Evolutionary conservation across 2,888 invertebrate genomes (phyloP).

Genomic region (Allygus modestus): DNA sequence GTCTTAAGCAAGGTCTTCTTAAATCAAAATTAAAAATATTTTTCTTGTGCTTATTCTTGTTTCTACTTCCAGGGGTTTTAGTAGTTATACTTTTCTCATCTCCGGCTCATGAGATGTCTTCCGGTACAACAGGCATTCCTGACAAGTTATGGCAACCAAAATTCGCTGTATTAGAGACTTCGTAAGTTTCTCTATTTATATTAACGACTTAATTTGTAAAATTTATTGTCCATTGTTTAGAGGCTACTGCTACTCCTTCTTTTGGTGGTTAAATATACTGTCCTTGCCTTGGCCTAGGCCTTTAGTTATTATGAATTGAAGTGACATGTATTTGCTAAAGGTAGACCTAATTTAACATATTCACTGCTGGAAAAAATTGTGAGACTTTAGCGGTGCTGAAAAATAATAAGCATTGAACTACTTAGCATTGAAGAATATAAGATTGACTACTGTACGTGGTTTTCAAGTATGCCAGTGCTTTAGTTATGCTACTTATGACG

Average conservation of each 20-base stretch:
- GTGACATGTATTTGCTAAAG: too few species aligned
- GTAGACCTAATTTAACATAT: too few species aligned
- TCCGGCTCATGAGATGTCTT: slow-evolving; percentile 27
- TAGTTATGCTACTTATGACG: too few species aligned
- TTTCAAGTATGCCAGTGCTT: too few species aligned
- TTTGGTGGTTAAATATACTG: too few species aligned
- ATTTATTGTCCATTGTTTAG: slow-evolving; percentile 25
- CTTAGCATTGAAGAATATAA: too few species aligned
- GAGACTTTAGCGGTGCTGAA: too few species aligned
- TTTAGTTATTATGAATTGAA: too few species aligned
- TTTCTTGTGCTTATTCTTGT: not conserved
- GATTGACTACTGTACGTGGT: too few species aligned
- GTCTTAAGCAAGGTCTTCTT: not conserved
- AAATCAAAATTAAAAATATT: not conserved
- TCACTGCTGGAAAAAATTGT: not conserved
- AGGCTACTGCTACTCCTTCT: too few species aligned
- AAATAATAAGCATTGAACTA: too few species aligned
- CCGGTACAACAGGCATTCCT: slow-evolving; percentile 79
- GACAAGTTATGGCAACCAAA: slow-evolving; percentile 95
- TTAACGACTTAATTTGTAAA: slow-evolving; percentile 54
- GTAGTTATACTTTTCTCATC: not conserved
- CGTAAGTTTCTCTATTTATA: slow-evolving; percentile 78
- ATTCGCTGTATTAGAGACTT: slow-evolving; percentile 88
- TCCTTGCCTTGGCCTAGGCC: too few species aligned
- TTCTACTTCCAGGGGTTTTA: not conserved